Evolutionary conservation across 2,113 vertebrate genomes (phyloP).

Genomic region (Cyphomyrus plagiostoma): DNA sequence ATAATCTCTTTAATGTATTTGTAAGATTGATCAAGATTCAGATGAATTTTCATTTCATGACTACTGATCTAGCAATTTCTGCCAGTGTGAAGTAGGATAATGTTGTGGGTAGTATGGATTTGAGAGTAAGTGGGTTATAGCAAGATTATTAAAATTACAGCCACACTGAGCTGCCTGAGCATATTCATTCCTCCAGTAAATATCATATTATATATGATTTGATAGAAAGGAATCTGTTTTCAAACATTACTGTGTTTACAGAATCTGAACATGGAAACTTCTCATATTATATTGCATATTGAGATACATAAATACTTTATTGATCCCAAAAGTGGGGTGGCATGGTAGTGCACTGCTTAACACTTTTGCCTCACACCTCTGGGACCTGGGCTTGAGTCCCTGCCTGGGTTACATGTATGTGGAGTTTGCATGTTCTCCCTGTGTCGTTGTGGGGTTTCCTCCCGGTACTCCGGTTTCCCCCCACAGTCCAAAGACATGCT

Average conservation of each 20-base stretch:
- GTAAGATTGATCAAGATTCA: background rate
- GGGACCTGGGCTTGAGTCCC: no score
- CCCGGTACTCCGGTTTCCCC: no score
- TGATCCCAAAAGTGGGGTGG: no score
- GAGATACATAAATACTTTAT: background rate
- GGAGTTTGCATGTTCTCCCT: no score
- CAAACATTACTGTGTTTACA: background rate
- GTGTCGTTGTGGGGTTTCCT: no score
- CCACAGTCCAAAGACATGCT: no score
- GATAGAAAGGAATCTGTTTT: background rate
- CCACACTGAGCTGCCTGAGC: background rate
- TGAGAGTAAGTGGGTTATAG: background rate
- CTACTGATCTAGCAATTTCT: background rate
- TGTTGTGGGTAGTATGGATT: background rate
- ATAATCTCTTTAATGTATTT: background rate
- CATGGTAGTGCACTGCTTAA: no score
- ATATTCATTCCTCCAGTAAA: background rate
- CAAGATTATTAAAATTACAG: background rate
- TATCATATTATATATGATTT: background rate
- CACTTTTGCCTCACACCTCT: no score
- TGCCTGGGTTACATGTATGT: no score
- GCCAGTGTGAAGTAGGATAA: background rate
- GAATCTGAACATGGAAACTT: background rate
- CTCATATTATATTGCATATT: background rate
- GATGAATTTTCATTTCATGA: background rate